Evolutionary conservation across 2,797 vertebrate species (phyloP).

Genomic region (Melanotaenia parkinsoni): DNA sequence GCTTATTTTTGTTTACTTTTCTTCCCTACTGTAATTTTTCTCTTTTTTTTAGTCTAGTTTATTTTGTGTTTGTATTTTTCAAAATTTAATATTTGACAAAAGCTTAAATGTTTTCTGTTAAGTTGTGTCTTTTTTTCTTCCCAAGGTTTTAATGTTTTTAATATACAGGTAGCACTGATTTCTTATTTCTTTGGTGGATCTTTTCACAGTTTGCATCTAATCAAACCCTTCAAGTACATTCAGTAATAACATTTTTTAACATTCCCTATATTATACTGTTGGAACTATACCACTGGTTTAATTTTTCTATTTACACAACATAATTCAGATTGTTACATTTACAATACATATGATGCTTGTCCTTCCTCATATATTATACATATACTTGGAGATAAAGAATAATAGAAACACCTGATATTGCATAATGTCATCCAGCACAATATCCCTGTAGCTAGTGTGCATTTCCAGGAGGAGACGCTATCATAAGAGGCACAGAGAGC

Average conservation of each 20-base stretch:
- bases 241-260: neutral
- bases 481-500: slow-evolving; percentile 46
- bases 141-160: too few species aligned
- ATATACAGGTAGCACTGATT: too few species aligned
- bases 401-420: slow-evolving; percentile 13
- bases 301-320: neutral
- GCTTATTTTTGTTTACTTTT: too few species aligned
- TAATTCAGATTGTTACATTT: neutral
- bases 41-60: too few species aligned
- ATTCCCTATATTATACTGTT: too few species aligned
- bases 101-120: too few species aligned
- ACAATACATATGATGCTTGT: neutral
- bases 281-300: neutral
- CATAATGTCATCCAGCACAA: slow-evolving; percentile 23
- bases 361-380: neutral
- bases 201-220: too few species aligned
- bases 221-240: neutral
- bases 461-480: slow-evolving; percentile 23
- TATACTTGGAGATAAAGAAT: neutral
- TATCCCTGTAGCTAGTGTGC: slow-evolving; percentile 33
- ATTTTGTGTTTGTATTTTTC: too few species aligned
- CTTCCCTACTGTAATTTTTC: too few species aligned
- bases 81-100: too few species aligned
- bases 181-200: too few species aligned
- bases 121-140: too few species aligned